These are phyloP conservation scores for Aplysina aerophoba DNA, from an alignment of 37 sponge, comb jelly and placozoan species.

Conservation along the genomic window DNA sequence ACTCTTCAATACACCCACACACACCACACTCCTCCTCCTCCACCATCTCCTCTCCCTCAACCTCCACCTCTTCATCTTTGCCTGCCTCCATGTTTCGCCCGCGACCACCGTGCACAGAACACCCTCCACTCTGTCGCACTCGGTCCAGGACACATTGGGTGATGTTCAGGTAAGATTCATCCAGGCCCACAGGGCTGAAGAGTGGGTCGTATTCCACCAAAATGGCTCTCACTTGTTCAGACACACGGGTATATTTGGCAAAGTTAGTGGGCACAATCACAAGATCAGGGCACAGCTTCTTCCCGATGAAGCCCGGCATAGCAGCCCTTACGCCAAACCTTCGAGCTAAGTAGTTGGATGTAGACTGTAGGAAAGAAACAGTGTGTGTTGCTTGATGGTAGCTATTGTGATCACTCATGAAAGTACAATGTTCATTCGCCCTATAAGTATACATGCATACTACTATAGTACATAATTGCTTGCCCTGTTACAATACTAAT, in stretches of 20 bases:
- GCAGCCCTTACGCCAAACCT: constrained; percentile 93
- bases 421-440: no score
- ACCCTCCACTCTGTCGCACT: no score
- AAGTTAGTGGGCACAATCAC: constrained; percentile 79
- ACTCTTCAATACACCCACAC: neutral
- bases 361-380: constrained; percentile 53
- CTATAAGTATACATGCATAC: no score
- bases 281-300: constrained; percentile 89
- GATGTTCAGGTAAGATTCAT: constrained; percentile 86
- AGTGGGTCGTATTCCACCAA: constrained; percentile 82
- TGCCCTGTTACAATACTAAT: no score
- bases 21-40: constrained; percentile 5
- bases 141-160: constrained; percentile 64
- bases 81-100: neutral
- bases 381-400: neutral
- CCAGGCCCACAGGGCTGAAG: constrained; percentile 80
- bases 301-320: constrained; percentile 98
- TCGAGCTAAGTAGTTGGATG: constrained; percentile 95
- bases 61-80: neutral
- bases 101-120: neutral
- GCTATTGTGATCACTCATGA: no score
- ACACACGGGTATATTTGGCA: constrained; percentile 76
- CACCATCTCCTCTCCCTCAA: neutral
- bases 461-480: no score
- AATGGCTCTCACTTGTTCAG: constrained; percentile 70